A percentile compares a stretch with the other conserved stretches of the same genome.
Evolutionary conservation across 2,888 invertebrate species (phyloP).

Genomic region (Meliscaeva auricollis): DNA sequence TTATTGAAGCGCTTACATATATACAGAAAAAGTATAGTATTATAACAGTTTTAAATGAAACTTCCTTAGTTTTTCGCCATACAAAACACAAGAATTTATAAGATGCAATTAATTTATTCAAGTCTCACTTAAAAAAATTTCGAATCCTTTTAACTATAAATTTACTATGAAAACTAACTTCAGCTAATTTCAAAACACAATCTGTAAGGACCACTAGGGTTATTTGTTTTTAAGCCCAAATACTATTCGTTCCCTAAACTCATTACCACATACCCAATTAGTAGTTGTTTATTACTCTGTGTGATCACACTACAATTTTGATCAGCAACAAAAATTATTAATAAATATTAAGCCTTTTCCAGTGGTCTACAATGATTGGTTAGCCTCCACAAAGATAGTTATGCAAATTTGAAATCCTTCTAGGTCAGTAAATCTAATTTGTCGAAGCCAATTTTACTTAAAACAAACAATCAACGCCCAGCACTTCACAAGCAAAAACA

Average conservation of each 20-base stretch:
- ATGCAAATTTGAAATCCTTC: constrained; percentile 63
- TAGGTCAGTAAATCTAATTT: constrained; percentile 55
- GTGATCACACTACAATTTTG: background rate
- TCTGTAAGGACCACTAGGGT: too few species aligned
- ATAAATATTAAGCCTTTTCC: background rate
- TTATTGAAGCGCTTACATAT: too few species aligned
- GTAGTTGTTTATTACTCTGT: constrained; percentile 14
- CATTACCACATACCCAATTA: constrained; percentile 1
- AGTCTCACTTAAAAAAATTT: too few species aligned
- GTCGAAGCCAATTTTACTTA: constrained; percentile 39
- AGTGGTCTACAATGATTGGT: background rate
- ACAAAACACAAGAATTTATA: too few species aligned
- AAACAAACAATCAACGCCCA: constrained; percentile 53
- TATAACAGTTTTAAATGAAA: too few species aligned
- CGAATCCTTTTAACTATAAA: too few species aligned
- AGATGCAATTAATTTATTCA: too few species aligned
- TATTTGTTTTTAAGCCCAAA: too few species aligned
- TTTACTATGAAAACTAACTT: too few species aligned
- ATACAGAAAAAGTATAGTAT: too few species aligned
- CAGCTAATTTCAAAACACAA: too few species aligned
- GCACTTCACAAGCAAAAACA: constrained; percentile 41
- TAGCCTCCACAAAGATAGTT: constrained; percentile 10
- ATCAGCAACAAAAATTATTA: background rate
- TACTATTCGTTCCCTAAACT: background rate
- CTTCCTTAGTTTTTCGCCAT: too few species aligned